Percentiles rank a stretch among this genome's conserved stretches.
phyloP scores from a whole-genome alignment of 2,888 invertebrate genomes.

The Theodoxus fluviatilis region DNA sequence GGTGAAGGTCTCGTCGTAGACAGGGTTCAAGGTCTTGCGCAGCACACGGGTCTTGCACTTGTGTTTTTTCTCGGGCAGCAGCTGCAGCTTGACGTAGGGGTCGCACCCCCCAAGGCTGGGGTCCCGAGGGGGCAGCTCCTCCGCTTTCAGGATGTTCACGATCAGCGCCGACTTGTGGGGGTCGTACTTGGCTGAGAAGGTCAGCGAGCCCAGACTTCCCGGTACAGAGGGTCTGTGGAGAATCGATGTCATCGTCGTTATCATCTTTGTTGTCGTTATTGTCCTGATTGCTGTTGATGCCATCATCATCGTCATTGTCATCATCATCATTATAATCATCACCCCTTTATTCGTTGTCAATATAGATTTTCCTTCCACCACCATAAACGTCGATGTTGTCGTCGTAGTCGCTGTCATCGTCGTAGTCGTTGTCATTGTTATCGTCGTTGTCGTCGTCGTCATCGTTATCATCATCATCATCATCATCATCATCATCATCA shows the following conservation, averaged over 20 bases:
- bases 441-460: too few relatives aligned
- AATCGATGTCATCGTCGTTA: conserved; percentile 33
- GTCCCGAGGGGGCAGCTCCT: conserved; percentile 81
- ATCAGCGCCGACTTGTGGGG: conserved; percentile 88
- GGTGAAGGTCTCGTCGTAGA: conserved; percentile 98
- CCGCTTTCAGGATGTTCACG: conserved; percentile 89
- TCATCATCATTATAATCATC: too few relatives aligned
- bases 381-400: too few relatives aligned
- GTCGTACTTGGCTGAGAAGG: conserved; percentile 89
- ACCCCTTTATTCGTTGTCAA: too few relatives aligned
- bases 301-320: too few relatives aligned
- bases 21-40: conserved; percentile 92
- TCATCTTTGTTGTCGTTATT: too few relatives aligned
- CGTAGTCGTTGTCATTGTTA: too few relatives aligned
- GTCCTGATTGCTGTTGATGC: conserved; percentile 65
- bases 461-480: too few relatives aligned
- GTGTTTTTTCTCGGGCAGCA: conserved; percentile 96
- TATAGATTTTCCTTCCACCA: too few relatives aligned
- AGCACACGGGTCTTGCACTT: conserved; percentile 96
- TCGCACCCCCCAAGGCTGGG: conserved; percentile 83
- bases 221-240: too few relatives aligned
- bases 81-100: conserved; percentile 96
- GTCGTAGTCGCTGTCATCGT: too few relatives aligned
- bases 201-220: conserved; percentile 80
- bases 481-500: too few relatives aligned